These are phyloP conservation scores for Trachurus trachurus DNA, from an alignment of 2,797 vertebrate genomes.

Conservation along the genomic window DNA sequence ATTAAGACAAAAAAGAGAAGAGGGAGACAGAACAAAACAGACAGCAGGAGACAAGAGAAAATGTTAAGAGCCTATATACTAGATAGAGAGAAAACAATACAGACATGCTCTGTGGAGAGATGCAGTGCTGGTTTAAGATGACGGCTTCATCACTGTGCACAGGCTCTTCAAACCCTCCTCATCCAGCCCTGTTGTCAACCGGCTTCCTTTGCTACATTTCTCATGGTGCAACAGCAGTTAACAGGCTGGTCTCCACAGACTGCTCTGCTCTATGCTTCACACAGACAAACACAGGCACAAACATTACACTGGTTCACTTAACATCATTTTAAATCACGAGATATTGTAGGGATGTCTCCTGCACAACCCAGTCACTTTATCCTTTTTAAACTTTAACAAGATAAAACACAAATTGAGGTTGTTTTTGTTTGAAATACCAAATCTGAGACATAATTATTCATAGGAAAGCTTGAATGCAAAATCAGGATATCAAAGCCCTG, in stretches of 20 bases:
- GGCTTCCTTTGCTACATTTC: conserved; percentile 50
- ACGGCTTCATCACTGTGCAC: conserved; percentile 55
- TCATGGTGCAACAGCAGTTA: conserved; percentile 51
- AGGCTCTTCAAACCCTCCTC: conserved; percentile 45
- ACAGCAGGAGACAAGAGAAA: background rate
- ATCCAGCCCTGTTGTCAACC: conserved; percentile 49
- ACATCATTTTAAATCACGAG: background rate
- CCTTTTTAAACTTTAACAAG: background rate
- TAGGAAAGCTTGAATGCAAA: background rate
- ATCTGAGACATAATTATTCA: background rate
- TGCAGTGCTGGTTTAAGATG: conserved; percentile 35
- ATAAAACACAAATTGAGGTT: background rate
- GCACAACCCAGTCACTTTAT: background rate
- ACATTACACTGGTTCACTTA: conserved; percentile 5
- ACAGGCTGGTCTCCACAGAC: conserved; percentile 23
- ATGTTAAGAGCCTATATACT: background rate
- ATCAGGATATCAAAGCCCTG: background rate
- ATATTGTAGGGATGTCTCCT: too few species aligned
- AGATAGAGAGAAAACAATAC: background rate
- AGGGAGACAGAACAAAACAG: background rate
- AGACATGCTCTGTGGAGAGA: conserved; percentile 4
- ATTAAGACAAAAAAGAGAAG: conserved; percentile 23
- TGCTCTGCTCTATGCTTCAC: conserved; percentile 18
- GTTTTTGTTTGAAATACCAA: background rate
- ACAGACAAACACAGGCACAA: conserved; percentile 6